Base-by-base conservation (phyloP, 1,140 invertebrate genomes). In the Hylyphantes graminicola region DNA sequence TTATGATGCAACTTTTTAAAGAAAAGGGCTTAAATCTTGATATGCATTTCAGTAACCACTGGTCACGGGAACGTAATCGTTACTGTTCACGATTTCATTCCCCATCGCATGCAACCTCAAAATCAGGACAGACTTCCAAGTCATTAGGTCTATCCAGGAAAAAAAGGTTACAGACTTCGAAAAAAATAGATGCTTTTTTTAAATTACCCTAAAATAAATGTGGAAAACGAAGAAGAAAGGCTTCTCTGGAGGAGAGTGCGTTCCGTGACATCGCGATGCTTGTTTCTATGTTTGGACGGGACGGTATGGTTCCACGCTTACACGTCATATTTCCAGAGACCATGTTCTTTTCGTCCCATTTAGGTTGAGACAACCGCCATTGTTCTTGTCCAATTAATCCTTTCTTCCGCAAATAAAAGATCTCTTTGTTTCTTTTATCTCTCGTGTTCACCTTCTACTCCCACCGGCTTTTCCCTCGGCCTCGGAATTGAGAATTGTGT, bases 331-430 rank as follows among this genome's bases (percentile, higher is more conserved):
- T 35, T 59, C 57, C 11, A 59, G 67, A 59, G 57, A 59, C 12
- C 57, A 59, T 59, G 68, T 70, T 67, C 63, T 64, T 70, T 19
- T 76, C 59, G 67, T 74, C 57, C 74, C 74, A 63, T 76, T 76
- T 76, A 76, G 57, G 13, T 17, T n/a, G 57, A 35, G 7, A 78
- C 35, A 78, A 78, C 75, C 64, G 75, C 48, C 50, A 57, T 81
- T 81, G 79, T 81, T 81, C 79, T 48, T 81, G 79, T 81, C 79
- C 79, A 81, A 81, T 81, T 81, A 81, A 81, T 81, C 68, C 79
- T 63, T 81, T 81, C 79, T 81, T 81, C 57, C 59, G 79, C 65
- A 81, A 81, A 81, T 73, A 81, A 61, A 81, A 73, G 57, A n/a
- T 35, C 79, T 81, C 68, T 81, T 73, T 81, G 68, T 81, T 72